Evolutionary conservation across 2,888 invertebrate genomes (phyloP).

Genomic region (Ernsta delagoae): DNA sequence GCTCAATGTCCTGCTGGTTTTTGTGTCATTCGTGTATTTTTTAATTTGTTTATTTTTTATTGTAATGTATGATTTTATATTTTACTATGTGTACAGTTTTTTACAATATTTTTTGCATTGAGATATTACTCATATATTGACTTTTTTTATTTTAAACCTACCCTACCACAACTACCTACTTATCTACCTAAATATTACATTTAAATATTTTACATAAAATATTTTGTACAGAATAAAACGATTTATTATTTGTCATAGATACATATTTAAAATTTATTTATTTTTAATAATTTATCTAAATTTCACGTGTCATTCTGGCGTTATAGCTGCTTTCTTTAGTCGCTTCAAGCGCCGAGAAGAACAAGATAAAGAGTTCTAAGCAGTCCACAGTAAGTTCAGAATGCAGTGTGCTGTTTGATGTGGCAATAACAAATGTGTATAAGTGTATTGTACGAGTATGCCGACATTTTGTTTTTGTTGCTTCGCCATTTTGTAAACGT

Average conservation of each 20-base stretch:
- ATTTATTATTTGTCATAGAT: not conserved
- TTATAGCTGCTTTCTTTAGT: conserved; percentile 76
- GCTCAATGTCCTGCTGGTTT: conserved; percentile 39
- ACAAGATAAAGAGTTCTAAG: conserved; percentile 53
- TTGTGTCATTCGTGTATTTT: conserved; percentile 48
- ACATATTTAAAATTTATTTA: conserved; percentile 4
- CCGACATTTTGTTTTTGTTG: conserved; percentile 6
- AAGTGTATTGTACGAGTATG: no score
- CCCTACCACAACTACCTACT: no score
- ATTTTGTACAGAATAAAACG: no score
- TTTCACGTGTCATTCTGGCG: conserved; percentile 46
- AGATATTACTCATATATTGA: no score
- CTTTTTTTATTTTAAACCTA: no score
- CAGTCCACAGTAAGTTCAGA: conserved; percentile 68
- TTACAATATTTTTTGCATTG: no score
- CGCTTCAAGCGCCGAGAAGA: conserved; percentile 63
- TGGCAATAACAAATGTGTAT: conserved; percentile 7
- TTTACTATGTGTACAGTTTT: no score
- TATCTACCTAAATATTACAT: no score
- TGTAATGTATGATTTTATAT: no score
- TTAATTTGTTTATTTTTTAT: no score
- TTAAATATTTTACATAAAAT: no score
- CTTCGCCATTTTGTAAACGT: conserved; percentile 17
- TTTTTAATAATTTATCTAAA: conserved; percentile 1
- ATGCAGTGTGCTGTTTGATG: conserved; percentile 34